phyloP scores from a whole-genome alignment of 2,113 vertebrate genomes.

The Amia ocellicauda region DNA sequence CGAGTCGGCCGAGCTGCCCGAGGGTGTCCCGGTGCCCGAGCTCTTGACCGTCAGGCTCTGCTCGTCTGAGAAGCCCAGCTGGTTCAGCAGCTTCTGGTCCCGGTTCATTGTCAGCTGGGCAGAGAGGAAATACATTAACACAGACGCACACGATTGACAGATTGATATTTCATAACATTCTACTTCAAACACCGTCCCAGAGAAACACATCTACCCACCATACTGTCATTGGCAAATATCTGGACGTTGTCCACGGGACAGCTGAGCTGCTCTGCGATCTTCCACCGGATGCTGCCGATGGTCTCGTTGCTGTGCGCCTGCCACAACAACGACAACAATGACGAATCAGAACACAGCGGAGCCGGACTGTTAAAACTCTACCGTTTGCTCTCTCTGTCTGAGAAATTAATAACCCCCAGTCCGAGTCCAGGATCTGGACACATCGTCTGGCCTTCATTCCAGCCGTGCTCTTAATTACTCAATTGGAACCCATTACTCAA shows the following conservation, averaged over 20 bases:
- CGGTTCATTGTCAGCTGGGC: slow-evolving; percentile 90
- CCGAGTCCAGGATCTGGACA: no score
- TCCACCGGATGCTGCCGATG: slow-evolving; percentile 92
- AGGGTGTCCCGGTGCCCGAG: slow-evolving; percentile 90
- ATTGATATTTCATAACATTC: not conserved
- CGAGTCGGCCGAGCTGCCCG: slow-evolving; percentile 87
- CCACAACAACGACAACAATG: not conserved
- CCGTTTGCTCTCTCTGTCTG: no score
- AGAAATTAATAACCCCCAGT: no score
- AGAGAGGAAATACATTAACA: slow-evolving; percentile 10
- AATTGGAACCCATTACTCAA: no score
- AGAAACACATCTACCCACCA: slow-evolving; percentile 71
- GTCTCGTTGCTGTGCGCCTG: slow-evolving; percentile 98
- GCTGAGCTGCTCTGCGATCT: slow-evolving; percentile 92
- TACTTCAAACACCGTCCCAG: not conserved
- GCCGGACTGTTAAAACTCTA: no score
- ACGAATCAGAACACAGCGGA: not conserved
- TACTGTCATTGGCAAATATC: slow-evolving; percentile 96
- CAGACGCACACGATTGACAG: not conserved
- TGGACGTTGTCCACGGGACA: slow-evolving; percentile 95
- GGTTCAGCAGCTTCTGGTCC: slow-evolving; percentile 96
- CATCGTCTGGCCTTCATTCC: no score
- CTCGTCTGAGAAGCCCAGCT: slow-evolving; percentile 92
- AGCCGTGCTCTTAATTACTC: no score
- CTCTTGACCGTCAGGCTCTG: slow-evolving; percentile 93